Base-by-base conservation (phyloP, 2,797 vertebrate genomes). In the Chaenodraco wilsoni region DNA sequence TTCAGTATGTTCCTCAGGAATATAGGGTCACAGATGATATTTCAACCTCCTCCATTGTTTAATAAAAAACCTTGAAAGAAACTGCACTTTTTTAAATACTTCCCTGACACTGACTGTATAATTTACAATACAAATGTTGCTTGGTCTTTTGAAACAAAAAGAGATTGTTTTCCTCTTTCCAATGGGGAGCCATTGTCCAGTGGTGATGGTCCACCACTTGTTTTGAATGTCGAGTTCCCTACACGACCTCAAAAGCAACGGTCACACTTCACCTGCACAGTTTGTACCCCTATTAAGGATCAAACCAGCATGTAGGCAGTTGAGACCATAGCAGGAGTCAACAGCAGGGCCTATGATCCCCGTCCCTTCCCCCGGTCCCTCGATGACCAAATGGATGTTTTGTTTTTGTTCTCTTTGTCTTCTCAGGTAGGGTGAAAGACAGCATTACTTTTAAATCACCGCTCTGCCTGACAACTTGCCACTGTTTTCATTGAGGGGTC, bases 401-500 rank as follows among this genome's bases (percentile, higher is more conserved):
- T 87, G 81, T 85, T 82, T 76, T 68, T n/a, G 44, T 16, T 44
- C 63, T 71, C 54, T 84, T 87, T 79, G 69, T 86, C 78, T 74
- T 63, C 66, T 69, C 79, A 83, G 77, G 84, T 82, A 66, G 56
- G 55, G 14, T 40, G 19, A 68, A 67, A 74, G 16, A 69, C 23
- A 40, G 40, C 59, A 51, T 71, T 44, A n/a, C 54, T 75, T 27
- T 60, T 43, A 50, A 67, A 19, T 76, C 11, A 15, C 10, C 50
- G 62, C n/a, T 60, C 37, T 43, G 44, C 2, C 76, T 72, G 33
- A 37, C 33, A 37, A 37, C 33, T 37, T 37, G 55, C 17, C 57
- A 69, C 50, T 62, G 50, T 63, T 65, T 63, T 27, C 58, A 75
- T 19, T 0, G 10, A 60, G 5, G 41, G 56, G 60, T 58, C 3